Evolutionary conservation across 2,888 invertebrate genomes (phyloP), one percentile per base, ranked within the genome.

Genomic region (Eristalis tenax): DNA sequence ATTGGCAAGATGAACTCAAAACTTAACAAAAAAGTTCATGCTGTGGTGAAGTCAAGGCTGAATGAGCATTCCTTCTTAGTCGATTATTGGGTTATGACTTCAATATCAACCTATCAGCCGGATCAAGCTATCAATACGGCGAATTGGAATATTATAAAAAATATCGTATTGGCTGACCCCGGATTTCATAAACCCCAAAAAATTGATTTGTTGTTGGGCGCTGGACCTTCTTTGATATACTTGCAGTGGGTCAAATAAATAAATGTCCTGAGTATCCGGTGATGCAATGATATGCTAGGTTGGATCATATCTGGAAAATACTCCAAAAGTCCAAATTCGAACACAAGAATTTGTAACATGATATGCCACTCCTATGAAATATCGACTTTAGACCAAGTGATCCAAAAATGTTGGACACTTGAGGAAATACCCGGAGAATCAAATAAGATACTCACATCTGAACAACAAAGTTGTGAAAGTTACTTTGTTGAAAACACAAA

Each of bases 401-500:
- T 18, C 11, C 56, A 65, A 38, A 65, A 38, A 8, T 65, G 38
- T 18, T 38, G 32, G 18, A 65, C 65, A 2, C 18, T 38, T 38
- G 65, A 65, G 38, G 18, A 65, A 65, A 65, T 65, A 40, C 50
- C 15, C 82, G 50, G 73, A 59, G 26, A 26, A 26, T 26, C 26
- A 3, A 26, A 26, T 26, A 26, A 26, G 26, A 26, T 26, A 3
- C 26, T 26, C 26, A 26, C 26, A 26, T 3, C 26, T 26, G 26
- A 26, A 26, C 26, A 26, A 26, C 26, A 26, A 26, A 26, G 26
- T 26, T 26, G 26, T 26, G 26, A 26, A 26, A 26, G 3, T 2
- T 3, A 26, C 3, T 26, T 26, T 26, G 26, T 26, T 26, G 26
- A 1, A 1, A 26, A 26, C 3, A 26, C 26, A 26, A 26, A 26